Evolutionary conservation across 2,888 invertebrate genomes (phyloP).

Genomic region (Harpalus rubripes): DNA sequence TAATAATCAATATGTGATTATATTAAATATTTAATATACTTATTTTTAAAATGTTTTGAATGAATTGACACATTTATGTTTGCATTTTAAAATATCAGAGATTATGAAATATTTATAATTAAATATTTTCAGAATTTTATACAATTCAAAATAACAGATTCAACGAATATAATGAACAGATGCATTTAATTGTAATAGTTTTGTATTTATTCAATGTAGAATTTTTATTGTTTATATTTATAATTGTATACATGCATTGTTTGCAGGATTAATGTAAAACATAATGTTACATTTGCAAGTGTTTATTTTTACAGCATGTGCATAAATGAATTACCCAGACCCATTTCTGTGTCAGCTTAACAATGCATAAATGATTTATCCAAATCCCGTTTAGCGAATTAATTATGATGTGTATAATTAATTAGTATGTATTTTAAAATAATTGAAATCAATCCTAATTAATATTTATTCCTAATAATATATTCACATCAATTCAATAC

Average conservation of each 20-base stretch:
- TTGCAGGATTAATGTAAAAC: constrained; percentile 11
- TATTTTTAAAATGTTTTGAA: no score
- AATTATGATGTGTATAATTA: constrained; percentile 24
- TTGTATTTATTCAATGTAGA: neutral
- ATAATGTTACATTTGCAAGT: neutral
- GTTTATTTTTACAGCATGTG: neutral
- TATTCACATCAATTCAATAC: constrained; percentile 8
- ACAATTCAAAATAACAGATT: no score
- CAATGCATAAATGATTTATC: constrained; percentile 28
- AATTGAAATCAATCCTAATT: constrained; percentile 46
- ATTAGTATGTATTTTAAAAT: constrained; percentile 45
- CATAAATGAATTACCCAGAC: neutral
- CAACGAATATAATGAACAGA: neutral
- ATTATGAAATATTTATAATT: neutral
- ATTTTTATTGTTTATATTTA: constrained; percentile 4
- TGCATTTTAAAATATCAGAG: neutral
- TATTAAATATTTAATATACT: no score
- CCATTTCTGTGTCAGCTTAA: constrained; percentile 12
- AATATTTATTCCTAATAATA: constrained; percentile 33
- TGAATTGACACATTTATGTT: no score
- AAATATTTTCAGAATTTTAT: neutral
- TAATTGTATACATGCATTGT: neutral
- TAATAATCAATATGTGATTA: no score
- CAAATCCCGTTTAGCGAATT: constrained; percentile 2
- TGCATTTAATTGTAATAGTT: neutral